Base-by-base conservation (phyloP, 1,140 invertebrate species). In the Alviniconcha marisindica region DNA sequence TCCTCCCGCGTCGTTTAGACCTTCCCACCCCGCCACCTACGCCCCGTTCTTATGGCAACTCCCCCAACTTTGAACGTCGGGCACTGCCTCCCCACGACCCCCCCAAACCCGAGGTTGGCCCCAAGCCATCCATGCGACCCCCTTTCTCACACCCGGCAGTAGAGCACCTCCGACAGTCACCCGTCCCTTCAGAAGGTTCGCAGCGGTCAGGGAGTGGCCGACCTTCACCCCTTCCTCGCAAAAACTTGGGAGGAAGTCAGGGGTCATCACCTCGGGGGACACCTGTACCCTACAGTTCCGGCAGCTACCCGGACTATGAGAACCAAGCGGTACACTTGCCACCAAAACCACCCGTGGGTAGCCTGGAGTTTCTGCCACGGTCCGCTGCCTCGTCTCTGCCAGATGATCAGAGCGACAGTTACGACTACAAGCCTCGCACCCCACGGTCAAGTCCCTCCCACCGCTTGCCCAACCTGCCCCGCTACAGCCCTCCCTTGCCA, bases 11-110 rank as follows among this genome's bases (percentile, higher is more conserved):
- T 76, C 83, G 74, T 28, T 54, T 48, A 51, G 54, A 84, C 33
- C 81, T 87, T 10, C 82, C 82, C 14, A 80, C 82, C 21, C 85
- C 85, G 18, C 83, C 86, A n/a, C 82, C 84, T 15, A 77, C 77
- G 28, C 83, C 83, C 48, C 63, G 38, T 14, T 21, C 40, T 24
- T 33, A 33, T 60, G 7, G 28, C 33, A 15, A 18, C 48, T 21
- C 51, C 33, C 28, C 42, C 36, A 12, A 38, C 63, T 18, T 60
- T 40, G 48, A 33, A 56, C 54, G 21, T 28, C 56, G 63, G 54
- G 21, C 21, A 1, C 38, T n/a, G 5, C 21, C 36, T 81, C 33
- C n/a, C n/a, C 40, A 42, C n/a, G 33, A 51, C 28, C 36, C 63
- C 31, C 48, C 69, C 14, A 60, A 14, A 28, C 60, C 78, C n/a